Percentiles rank a stretch among this genome's conserved stretches.
Conservation (phyloP, 2,888 invertebrate species). For the Polyploca ridens region DNA sequence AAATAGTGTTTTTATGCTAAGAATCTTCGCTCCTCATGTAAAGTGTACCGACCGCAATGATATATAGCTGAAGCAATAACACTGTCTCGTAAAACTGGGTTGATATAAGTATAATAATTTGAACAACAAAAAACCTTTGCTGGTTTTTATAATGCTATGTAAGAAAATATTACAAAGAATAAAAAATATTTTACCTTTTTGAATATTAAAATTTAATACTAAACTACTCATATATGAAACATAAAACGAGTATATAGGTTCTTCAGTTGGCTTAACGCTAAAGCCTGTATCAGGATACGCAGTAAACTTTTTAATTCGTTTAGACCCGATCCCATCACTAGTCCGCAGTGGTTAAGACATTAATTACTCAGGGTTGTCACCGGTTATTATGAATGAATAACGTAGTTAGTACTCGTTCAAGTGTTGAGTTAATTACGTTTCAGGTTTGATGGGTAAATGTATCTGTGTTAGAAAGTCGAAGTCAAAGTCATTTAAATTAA, state of each 20-base stretch:
- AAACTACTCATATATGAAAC: background rate
- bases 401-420: background rate
- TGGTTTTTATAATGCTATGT: too few relatives aligned
- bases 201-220: too few relatives aligned
- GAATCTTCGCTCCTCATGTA: too few relatives aligned
- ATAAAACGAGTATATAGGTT: background rate
- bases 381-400: slow-evolving; percentile 1
- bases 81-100: too few relatives aligned
- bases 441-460: background rate
- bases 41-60: too few relatives aligned
- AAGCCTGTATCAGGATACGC: background rate
- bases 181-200: too few relatives aligned
- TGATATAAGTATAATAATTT: too few relatives aligned
- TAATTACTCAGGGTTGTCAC: slow-evolving; percentile 3
- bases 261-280: background rate
- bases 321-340: slow-evolving; percentile 7
- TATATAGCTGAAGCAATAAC: too few relatives aligned
- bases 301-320: background rate
- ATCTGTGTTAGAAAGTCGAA: background rate
- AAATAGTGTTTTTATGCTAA: too few relatives aligned
- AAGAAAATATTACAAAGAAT: too few relatives aligned
- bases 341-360: background rate
- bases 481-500: too few relatives aligned
- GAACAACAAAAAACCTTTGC: too few relatives aligned
- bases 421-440: slow-evolving; percentile 1